Evolutionary conservation across 2,888 invertebrate genomes (phyloP), one percentile per base, ranked within the genome.

Genomic region (Nephrotoma guestfalica): DNA sequence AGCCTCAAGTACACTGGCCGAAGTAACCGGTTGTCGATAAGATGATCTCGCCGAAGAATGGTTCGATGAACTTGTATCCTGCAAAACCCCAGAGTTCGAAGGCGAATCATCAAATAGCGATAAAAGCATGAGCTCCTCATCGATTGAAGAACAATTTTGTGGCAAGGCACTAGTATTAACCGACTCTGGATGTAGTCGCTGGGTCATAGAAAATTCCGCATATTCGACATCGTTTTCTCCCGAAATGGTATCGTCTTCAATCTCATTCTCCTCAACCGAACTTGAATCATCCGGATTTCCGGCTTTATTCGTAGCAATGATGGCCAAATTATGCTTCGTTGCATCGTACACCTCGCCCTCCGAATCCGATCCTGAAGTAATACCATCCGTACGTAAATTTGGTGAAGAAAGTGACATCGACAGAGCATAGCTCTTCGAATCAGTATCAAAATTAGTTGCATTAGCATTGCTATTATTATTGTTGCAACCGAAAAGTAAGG

Each of bases 241-340:
- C 88, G 95, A 95, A 94, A 96, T 96, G 3, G 96, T 96, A 91
- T 97, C 96, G 88, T 96, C 95, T 90, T 97, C 97, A 0, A 96
- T 95, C 5, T 88, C 96, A 90, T 97, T 97, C 90, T 97, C 97
- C 90, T 97, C 97, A 89, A 94, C 95, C 4, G 94, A 95, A 90
- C 94, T 94, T 83, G 94, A 94, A 88, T 94, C 95, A n/a, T 93
- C 92, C 87, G 94, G 94, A 30, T 30, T 71, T 7, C 30, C 6
- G 57, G 30, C 18, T 30, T 71, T 71, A 71, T 2, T 71, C 4
- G 71, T 71, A 9, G 30, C 71, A 30, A 71, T 9, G 4, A 71
- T 71, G 7, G 71, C 71, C 15, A 84, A n/a, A 41, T 84, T 42
- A 15, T 41, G 84, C n/a, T 84, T 84, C 41, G 43, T 86, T 41